Evolutionary conservation across 2,113 vertebrate species (phyloP).

Genomic region (Collichthys lucidus): DNA sequence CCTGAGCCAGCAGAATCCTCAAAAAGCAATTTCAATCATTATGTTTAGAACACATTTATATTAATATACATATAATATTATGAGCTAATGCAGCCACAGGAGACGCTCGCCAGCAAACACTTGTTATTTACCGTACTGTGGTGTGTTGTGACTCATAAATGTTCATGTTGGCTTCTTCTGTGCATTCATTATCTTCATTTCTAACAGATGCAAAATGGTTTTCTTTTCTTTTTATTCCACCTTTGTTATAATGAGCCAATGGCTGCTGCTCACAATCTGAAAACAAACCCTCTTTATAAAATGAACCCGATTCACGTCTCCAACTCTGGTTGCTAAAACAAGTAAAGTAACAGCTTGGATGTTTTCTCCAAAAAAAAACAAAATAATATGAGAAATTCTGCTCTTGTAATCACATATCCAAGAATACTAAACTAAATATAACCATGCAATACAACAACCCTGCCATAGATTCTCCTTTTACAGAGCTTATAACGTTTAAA

Average conservation of each 20-base stretch:
- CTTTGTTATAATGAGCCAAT: constrained; percentile 15
- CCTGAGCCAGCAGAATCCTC: not conserved
- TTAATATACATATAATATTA: constrained; percentile 19
- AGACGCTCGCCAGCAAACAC: not conserved
- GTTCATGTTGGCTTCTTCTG: not conserved
- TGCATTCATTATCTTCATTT: constrained; percentile 26
- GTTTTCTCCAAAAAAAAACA: not conserved
- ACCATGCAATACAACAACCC: too few species aligned
- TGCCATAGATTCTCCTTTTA: too few species aligned
- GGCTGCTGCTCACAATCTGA: not conserved
- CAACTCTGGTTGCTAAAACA: not conserved
- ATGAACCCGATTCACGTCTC: not conserved
- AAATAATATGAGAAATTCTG: not conserved
- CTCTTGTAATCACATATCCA: not conserved
- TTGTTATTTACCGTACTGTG: not conserved
- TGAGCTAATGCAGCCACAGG: not conserved
- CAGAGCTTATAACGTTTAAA: too few species aligned
- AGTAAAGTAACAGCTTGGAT: not conserved
- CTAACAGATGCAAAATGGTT: not conserved
- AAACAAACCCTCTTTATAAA: not conserved
- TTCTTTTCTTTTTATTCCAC: not conserved
- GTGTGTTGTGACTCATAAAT: not conserved
- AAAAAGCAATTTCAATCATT: constrained; percentile 23
- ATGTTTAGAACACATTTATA: constrained; percentile 14
- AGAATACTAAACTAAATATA: not conserved